These are phyloP conservation scores for Tauraco erythrolophus DNA, from an alignment of 2,113 vertebrate species.

Conservation along the genomic window DNA sequence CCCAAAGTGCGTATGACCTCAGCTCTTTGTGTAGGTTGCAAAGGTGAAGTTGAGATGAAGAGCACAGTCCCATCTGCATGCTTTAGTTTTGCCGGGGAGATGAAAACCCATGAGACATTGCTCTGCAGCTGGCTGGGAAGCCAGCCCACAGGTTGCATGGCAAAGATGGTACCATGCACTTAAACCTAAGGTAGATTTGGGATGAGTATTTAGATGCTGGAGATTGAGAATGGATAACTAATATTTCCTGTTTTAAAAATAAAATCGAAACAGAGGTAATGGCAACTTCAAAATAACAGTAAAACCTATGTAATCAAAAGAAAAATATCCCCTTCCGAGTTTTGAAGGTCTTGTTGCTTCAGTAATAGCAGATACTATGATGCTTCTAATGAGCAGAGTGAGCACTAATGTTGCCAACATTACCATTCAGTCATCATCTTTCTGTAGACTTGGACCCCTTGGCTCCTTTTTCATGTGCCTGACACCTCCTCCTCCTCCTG, in stretches of 20 bases:
- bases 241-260: not conserved
- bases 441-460: not conserved
- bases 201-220: not conserved
- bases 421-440: not conserved
- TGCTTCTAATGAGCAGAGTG: not conserved
- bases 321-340: not conserved
- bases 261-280: not conserved
- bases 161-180: not conserved
- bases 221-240: not conserved
- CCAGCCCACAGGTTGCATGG: not conserved
- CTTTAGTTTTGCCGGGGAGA: not conserved
- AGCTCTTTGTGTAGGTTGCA: not conserved
- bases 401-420: not conserved
- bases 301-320: not conserved
- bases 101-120: fast-evolving
- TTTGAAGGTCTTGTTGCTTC: not conserved
- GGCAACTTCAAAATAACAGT: not conserved
- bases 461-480: not conserved
- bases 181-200: not conserved
- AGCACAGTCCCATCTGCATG: fast-evolving
- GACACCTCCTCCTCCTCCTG: not conserved
- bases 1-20: not conserved
- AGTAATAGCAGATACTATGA: not conserved
- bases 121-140: not conserved
- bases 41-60: not conserved